Evolutionary conservation across 2,113 vertebrate species (phyloP).

Genomic region (Lathamus discolor): DNA sequence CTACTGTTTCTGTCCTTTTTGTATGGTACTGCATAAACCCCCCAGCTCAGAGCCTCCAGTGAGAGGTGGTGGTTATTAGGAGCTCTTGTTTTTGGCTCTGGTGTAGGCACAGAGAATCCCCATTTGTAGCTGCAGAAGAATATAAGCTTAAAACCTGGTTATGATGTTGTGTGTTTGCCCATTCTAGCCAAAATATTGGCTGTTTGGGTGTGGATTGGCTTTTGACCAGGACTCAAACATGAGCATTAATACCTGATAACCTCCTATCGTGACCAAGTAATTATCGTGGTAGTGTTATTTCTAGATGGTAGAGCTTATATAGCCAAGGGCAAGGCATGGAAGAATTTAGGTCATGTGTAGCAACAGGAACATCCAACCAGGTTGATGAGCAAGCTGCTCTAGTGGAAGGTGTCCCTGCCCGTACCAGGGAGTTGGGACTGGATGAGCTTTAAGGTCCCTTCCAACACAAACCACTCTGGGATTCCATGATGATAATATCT

Average conservation of each 20-base stretch:
- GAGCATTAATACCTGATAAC: no score
- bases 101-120: background rate
- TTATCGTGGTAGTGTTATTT: fast-evolving
- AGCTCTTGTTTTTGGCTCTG: background rate
- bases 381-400: background rate
- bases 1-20: background rate
- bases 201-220: background rate
- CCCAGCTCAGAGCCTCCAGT: background rate
- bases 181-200: background rate
- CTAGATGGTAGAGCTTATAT: background rate
- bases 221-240: background rate
- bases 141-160: background rate
- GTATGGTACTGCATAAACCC: background rate
- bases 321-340: background rate
- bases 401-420: background rate
- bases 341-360: fast-evolving
- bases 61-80: fast-evolving
- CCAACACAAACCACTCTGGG: background rate
- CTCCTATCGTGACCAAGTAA: fast-evolving
- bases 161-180: background rate
- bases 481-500: background rate
- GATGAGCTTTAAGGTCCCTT: background rate
- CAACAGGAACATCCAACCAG: background rate
- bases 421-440: background rate
- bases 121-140: fast-evolving